phyloP scores from a whole-genome alignment of 2,888 invertebrate genomes.

The Tillus elongatus region DNA sequence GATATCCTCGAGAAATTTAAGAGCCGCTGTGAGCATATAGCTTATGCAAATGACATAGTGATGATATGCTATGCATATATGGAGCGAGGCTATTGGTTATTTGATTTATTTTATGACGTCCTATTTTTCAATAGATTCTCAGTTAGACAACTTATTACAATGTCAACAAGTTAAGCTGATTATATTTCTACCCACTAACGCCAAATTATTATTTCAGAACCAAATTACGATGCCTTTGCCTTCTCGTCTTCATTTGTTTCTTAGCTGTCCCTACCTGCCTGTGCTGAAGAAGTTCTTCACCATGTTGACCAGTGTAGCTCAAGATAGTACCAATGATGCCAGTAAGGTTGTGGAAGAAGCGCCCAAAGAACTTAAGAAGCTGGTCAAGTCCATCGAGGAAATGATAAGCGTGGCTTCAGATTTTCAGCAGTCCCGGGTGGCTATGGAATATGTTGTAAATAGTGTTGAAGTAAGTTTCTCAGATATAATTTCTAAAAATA shows the following conservation, averaged over 20 bases:
- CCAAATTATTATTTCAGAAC: constrained; percentile 27
- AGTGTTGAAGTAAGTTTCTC: constrained; percentile 52
- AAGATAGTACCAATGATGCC: background rate
- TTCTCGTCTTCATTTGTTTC: constrained; percentile 32
- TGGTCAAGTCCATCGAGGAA: constrained; percentile 38
- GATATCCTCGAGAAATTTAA: too few species aligned
- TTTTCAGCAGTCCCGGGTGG: constrained; percentile 40
- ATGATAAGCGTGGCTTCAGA: constrained; percentile 37
- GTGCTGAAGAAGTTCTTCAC: constrained; percentile 30
- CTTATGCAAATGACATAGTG: too few species aligned
- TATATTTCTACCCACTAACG: too few species aligned
- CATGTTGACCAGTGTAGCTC: constrained; percentile 26
- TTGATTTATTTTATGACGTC: too few species aligned
- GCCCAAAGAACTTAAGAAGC: constrained; percentile 24
- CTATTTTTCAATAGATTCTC: too few species aligned
- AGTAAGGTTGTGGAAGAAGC: constrained; percentile 21
- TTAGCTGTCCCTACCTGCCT: constrained; percentile 30
- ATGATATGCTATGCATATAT: too few species aligned
- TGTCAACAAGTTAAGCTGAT: too few species aligned
- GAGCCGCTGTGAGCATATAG: too few species aligned
- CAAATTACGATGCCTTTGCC: constrained; percentile 33
- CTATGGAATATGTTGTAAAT: constrained; percentile 50
- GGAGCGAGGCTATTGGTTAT: too few species aligned
- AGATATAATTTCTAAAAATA: too few species aligned
- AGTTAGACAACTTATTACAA: too few species aligned